Conservation (phyloP, 2,113 vertebrate genomes). For the Callorhinus ursinus region DNA sequence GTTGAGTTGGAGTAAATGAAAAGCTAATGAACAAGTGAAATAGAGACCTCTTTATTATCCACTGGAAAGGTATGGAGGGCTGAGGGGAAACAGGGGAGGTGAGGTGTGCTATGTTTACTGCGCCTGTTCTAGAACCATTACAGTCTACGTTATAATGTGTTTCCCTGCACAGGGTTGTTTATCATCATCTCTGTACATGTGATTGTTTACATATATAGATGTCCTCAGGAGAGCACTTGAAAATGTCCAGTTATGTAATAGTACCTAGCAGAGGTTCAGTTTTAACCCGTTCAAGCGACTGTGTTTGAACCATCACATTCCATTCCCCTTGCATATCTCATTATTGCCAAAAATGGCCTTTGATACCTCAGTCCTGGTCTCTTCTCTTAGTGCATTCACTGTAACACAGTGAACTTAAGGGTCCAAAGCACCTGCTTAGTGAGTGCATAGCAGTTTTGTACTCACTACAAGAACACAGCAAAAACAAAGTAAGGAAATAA, state of each 20-base stretch:
- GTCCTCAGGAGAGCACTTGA: neutral
- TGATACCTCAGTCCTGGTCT: neutral
- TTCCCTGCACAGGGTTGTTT: neutral
- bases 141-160: neutral
- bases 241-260: neutral
- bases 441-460: neutral
- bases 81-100: neutral
- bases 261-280: neutral
- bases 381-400: neutral
- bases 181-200: neutral
- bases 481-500: neutral
- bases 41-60: neutral
- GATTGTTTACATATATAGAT: neutral
- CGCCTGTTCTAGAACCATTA: neutral
- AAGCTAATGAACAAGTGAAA: neutral
- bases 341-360: neutral
- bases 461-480: neutral
- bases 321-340: neutral
- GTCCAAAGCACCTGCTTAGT: neutral
- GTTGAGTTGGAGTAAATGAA: neutral
- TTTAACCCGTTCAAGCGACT: neutral
- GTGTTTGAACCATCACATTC: neutral
- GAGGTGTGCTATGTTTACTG: neutral
- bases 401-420: neutral
- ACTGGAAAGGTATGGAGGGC: neutral